Percentiles rank a stretch among this genome's conserved stretches.
Conservation (phyloP, 2,113 vertebrate genomes). For the Orthochromis indermauri region DNA sequence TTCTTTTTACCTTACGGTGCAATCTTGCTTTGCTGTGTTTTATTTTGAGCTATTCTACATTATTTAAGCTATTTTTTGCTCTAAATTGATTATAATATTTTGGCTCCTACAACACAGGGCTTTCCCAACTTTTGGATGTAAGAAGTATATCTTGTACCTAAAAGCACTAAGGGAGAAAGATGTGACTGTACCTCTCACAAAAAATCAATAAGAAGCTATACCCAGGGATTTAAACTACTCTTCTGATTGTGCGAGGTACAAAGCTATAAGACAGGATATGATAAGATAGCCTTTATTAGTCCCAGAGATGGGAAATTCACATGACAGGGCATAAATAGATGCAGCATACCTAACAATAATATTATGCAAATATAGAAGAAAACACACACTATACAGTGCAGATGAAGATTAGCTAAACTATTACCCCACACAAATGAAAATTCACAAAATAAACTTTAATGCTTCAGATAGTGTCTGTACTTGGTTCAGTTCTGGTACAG, state of each 20-base stretch:
- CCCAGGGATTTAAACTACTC: not conserved
- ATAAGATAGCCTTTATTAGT: not conserved
- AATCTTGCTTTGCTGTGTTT: not conserved
- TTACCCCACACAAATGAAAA: not conserved
- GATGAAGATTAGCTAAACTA: not conserved
- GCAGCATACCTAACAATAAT: not conserved
- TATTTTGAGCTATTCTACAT: not conserved
- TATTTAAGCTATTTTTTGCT: not conserved
- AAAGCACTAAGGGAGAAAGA: not conserved
- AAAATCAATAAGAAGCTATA: not conserved
- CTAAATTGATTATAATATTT: not conserved
- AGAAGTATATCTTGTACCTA: not conserved
- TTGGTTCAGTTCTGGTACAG: not conserved
- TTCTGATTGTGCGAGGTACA: not conserved
- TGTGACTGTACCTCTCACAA: not conserved
- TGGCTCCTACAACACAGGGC: not conserved
- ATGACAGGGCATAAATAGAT: not conserved
- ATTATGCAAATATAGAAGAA: not conserved
- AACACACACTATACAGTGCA: not conserved
- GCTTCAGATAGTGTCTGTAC: not conserved
- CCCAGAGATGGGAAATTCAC: not conserved
- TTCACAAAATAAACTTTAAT: not conserved
- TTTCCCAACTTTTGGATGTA: not conserved
- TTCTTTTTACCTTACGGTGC: not conserved
- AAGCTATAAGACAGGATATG: not conserved